Evolutionary conservation across 2,113 vertebrate genomes (phyloP), one percentile per base, ranked within the genome.

Genomic region (Telmatochromis brachygnathus): DNA sequence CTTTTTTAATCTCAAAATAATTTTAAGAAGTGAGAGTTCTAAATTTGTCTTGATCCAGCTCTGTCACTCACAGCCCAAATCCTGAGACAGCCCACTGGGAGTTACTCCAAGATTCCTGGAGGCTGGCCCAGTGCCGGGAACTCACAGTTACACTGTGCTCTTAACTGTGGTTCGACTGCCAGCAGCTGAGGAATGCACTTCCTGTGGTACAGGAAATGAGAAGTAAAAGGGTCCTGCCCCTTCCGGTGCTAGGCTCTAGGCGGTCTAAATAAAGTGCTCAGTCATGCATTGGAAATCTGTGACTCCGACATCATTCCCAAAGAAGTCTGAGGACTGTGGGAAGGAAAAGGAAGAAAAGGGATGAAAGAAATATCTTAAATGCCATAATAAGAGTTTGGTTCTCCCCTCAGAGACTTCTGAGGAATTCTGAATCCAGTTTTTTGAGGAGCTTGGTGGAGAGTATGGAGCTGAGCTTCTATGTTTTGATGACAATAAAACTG

Each of bases 191-290:
- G 92, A 95, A 95, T 93, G 91, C 13, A 49, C 89, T 94, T 95
- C 94, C 94, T 90, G 79, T 92, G 68, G 84, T 82, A 94, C 79
- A 91, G 95, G 94, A 95, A 94, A 94, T 92, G 80, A 93, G 89
- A 68, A 89, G 84, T 45, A 47, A 91, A 89, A 91, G 17, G 37
- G 80, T 56, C 83, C 85, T 70, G 45, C 92, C 93, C 79, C 90
- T 91, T 93, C 82, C 87, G 85, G 53, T 21, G 10, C 79, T 60
- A 17, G 75, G 9, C 85, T 58, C 73, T 39, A 39, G 21, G 51
- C 14, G 2, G 70, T 83, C 58, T 89, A 92, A 73, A 90, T 77
- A 83, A 93, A 93, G 37, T 88, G 89, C 92, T 90, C 91, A n/a
- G 92, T 94, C 92, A 96, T 62, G 19, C 79, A 39, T 87, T 21